Evolutionary conservation across 2,888 invertebrate species (phyloP).

Genomic region (Nymphalis polychloros): DNA sequence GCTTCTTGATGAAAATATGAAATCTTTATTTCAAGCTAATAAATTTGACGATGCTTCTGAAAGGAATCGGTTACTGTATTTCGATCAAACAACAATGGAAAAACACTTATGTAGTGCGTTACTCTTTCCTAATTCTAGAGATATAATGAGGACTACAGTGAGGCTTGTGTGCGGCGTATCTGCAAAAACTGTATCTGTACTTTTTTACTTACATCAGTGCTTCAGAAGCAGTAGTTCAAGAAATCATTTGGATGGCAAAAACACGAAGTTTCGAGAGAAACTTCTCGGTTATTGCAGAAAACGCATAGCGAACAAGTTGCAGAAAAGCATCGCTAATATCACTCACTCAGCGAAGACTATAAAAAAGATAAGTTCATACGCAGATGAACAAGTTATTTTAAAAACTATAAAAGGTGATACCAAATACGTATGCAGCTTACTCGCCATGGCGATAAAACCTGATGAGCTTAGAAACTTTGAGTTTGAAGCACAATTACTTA

Average conservation of each 20-base stretch:
- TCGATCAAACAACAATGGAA: conserved; percentile 72
- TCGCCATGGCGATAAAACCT: conserved; percentile 72
- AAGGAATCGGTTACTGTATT: conserved; percentile 54
- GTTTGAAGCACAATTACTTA: conserved; percentile 60
- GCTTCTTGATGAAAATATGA: conserved; percentile 59
- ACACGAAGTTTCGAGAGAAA: conserved; percentile 67
- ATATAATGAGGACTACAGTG: conserved; percentile 69
- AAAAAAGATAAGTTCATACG: conserved; percentile 60
- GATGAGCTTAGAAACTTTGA: conserved; percentile 63
- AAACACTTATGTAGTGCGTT: conserved; percentile 59
- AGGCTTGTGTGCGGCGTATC: conserved; percentile 66
- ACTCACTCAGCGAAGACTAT: conserved; percentile 58
- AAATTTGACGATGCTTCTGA: conserved; percentile 44
- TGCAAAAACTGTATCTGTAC: conserved; percentile 62
- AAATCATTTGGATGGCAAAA: conserved; percentile 66
- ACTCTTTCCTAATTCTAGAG: conserved; percentile 62
- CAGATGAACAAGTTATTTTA: conserved; percentile 63
- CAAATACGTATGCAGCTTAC: conserved; percentile 65
- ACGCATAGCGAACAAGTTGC: conserved; percentile 57
- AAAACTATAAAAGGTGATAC: conserved; percentile 67
- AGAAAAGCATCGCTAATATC: conserved; percentile 64
- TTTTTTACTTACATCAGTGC: conserved; percentile 74
- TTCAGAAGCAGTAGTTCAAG: conserved; percentile 60
- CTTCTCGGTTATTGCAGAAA: conserved; percentile 65
- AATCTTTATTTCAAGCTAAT: conserved; percentile 56